phyloP scores from a whole-genome alignment of 2,113 vertebrate species.

The Anhinga anhinga region DNA sequence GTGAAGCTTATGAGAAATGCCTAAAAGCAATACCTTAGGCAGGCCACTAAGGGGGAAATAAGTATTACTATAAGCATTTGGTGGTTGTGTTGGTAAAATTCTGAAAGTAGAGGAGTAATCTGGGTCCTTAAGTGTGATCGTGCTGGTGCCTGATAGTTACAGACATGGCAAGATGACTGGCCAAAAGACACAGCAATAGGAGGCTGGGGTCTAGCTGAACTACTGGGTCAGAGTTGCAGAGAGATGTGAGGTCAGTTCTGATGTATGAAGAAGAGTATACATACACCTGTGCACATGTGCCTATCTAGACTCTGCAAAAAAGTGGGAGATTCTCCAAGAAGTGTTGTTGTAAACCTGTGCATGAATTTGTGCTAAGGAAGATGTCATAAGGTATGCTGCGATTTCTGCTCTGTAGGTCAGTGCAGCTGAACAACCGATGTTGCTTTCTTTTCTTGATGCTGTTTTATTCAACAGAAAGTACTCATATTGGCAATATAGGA shows the following conservation, averaged over 20 bases:
- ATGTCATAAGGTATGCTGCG: background rate
- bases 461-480: background rate
- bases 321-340: background rate
- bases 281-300: rapidly evolving
- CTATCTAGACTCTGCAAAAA: background rate
- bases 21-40: background rate
- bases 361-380: background rate
- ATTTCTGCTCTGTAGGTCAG: background rate
- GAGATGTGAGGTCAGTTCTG: background rate
- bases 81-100: background rate
- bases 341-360: background rate
- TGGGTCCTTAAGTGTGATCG: background rate
- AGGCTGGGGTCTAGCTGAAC: background rate
- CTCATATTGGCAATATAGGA: background rate
- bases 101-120: background rate
- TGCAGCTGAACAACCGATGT: background rate
- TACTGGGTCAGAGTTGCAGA: background rate
- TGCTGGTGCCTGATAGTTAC: background rate
- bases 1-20: slow-evolving; percentile 10
- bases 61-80: background rate
- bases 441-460: background rate
- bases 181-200: background rate
- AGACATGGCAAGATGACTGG: background rate
- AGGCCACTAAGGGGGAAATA: background rate
- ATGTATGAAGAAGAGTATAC: background rate